Evolutionary conservation across 2,888 invertebrate genomes (phyloP).

Genomic region (Sinhomidia bicolor): DNA sequence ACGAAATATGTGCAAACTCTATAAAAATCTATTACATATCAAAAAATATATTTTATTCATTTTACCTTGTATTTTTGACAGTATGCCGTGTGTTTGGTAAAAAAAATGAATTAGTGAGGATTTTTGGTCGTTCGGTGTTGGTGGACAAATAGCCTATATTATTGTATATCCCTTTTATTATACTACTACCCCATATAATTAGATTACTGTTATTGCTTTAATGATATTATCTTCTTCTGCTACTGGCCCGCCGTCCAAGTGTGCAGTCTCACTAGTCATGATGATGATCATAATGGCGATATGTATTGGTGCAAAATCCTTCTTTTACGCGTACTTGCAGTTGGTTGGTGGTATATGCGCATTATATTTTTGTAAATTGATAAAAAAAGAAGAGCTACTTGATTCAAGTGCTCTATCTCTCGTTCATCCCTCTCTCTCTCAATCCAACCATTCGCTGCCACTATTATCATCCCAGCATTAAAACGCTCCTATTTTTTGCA

Average conservation of each 20-base stretch:
- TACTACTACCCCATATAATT: conserved; percentile 13
- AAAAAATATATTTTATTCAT: not conserved
- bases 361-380: not conserved
- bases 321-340: not conserved
- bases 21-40: not conserved
- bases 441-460: not conserved
- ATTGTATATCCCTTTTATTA: too few relatives aligned
- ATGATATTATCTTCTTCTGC: conserved; percentile 25
- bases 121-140: not conserved
- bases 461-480: not conserved
- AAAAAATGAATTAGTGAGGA: not conserved
- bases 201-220: conserved; percentile 23
- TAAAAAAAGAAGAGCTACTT: not conserved
- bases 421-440: not conserved
- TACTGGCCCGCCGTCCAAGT: not conserved
- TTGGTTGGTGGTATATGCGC: not conserved
- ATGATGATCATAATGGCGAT: not conserved
- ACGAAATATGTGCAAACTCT: not conserved
- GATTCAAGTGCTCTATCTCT: conserved; percentile 8
- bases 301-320: not conserved
- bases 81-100: not conserved
- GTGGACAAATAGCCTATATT: too few relatives aligned
- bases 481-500: conserved; percentile 6
- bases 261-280: not conserved
- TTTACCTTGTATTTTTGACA: conserved; percentile 24